Base-by-base conservation (phyloP, 2,888 invertebrate genomes). In the Ormyrus thymus region DNA sequence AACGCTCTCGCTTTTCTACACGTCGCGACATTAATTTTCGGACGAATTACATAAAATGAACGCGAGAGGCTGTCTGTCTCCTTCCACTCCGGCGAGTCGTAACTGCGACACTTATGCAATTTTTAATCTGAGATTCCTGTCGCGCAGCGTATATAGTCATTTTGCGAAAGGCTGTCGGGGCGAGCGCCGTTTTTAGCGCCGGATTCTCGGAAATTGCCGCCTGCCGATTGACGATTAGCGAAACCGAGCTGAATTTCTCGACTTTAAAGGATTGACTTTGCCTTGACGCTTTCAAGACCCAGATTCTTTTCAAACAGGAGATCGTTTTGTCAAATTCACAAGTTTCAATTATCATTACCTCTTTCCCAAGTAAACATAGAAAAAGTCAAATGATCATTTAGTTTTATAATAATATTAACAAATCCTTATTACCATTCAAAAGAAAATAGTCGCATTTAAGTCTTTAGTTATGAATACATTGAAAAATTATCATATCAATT, bases 181-280 rank as follows among this genome's bases (percentile, higher is more conserved):
- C 29, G 43, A 11, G 45, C 45, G 29, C 10, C 72, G 64, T 72
- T 72, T 29, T 72, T 55, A 55, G 64, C 7, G 29, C 9, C 55
- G 53, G 15, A 64, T 62, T 53, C 55, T 51, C 51, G 55, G 46
- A 55, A 64, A 46, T 6, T n/a, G 11, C 0, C 48, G 29, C 29
- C 15, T 48, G 62, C 13, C 29, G 29, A 29, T 29, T 4, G 29
- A 29, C 4, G 29, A 29, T 29, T 29, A 29, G 29, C 29, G 29
- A 29, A 29, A 29, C 29, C 29, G 29, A 29, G 29, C 29, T 29
- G 29, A 29, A 29, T 29, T 29, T 29, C 45, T 69, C 6, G 9
- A 51, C 71, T 53, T 71, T 71, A 71, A 71, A 71, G 71, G 71
- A 8, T 71, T 61, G 58, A 7, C 64, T 13, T 11, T 29, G 61